A percentile compares a stretch with the other conserved stretches of the same genome.
These are phyloP conservation scores for Amphiprion clarkii DNA, from an alignment of 2,797 vertebrate species.

Conservation along the genomic window DNA sequence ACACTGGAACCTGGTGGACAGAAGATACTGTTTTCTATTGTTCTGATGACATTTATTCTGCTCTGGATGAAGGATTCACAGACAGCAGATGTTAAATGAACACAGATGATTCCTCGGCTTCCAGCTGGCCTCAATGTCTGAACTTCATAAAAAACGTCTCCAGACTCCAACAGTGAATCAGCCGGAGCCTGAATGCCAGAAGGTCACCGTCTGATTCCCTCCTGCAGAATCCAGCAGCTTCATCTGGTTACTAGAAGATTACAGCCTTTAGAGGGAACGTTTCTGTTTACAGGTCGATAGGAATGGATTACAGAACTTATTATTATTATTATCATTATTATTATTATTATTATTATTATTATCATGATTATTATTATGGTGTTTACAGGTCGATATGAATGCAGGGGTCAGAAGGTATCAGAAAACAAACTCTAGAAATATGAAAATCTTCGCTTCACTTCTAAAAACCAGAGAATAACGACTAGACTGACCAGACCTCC, in stretches of 20 bases:
- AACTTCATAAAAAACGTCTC: constrained; percentile 44
- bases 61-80: neutral
- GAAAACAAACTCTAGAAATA: neutral
- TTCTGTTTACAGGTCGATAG: neutral
- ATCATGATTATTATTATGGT: neutral
- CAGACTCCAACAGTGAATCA: constrained; percentile 21
- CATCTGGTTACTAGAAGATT: neutral
- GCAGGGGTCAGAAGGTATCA: too few species aligned
- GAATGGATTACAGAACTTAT: too few species aligned
- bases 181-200: constrained; percentile 44
- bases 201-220: constrained; percentile 40
- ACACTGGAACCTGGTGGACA: too few species aligned
- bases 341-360: too few species aligned
- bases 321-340: too few species aligned
- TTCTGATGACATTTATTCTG: too few species aligned
- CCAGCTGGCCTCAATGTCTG: constrained; percentile 29
- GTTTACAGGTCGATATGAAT: neutral
- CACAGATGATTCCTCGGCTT: neutral
- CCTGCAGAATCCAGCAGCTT: constrained; percentile 10
- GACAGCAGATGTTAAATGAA: constrained; percentile 14
- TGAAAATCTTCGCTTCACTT: too few species aligned
- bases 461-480: neutral
- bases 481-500: neutral
- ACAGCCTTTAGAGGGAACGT: neutral
- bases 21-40: too few species aligned